phyloP scores from a whole-genome alignment of 2,113 vertebrate species.

The Bos taurus region DNA sequence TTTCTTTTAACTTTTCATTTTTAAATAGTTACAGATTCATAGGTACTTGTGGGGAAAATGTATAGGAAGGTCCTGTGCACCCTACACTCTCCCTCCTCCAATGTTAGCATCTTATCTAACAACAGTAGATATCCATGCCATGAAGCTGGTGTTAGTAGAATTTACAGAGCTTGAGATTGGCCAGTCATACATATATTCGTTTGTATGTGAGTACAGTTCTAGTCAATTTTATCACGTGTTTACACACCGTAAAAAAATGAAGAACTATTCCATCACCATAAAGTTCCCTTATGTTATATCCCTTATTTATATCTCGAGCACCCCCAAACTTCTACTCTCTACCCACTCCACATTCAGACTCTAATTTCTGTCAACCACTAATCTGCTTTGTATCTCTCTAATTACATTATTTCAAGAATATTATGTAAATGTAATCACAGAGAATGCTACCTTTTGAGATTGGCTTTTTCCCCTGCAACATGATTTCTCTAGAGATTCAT shows the following conservation, averaged over 20 bases:
- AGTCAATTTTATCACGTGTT: background rate
- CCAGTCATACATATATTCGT: background rate
- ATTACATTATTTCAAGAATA: background rate
- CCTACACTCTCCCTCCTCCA: accelerated
- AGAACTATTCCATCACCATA: background rate
- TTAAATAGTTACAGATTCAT: background rate
- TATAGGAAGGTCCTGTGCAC: background rate
- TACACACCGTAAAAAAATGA: background rate
- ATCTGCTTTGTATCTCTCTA: background rate
- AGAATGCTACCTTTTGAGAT: background rate
- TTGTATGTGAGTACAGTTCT: background rate
- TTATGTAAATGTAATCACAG: background rate
- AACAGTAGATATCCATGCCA: background rate
- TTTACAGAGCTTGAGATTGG: background rate
- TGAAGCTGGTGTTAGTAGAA: background rate
- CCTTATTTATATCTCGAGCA: background rate
- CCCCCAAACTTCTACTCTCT: background rate
- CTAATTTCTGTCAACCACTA: background rate
- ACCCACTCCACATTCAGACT: background rate
- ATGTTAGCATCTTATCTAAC: background rate
- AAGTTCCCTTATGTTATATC: background rate
- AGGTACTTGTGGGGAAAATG: background rate
- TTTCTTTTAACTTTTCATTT: background rate
- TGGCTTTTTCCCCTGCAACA: background rate
- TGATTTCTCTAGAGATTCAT: background rate